Conservation (phyloP, 2,797 vertebrate species). For the Chrysocyon brachyurus region DNA sequence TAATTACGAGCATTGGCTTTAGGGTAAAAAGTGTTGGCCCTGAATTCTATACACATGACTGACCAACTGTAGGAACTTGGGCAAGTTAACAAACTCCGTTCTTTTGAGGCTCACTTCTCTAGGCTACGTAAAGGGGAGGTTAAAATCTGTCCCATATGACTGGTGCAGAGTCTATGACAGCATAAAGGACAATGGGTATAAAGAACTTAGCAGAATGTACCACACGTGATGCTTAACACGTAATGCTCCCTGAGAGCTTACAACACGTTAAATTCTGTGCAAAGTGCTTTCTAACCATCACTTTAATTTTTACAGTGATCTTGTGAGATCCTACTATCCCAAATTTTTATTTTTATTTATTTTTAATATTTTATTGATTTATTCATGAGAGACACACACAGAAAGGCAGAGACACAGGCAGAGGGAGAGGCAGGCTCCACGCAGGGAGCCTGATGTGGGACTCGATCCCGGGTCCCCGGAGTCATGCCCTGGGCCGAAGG, state of each 20-base stretch:
- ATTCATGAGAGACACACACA: too few species aligned
- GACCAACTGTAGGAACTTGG: not conserved
- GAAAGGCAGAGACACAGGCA: too few species aligned
- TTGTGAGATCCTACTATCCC: constrained; percentile 33
- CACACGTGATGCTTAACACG: not conserved
- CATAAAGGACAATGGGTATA: not conserved
- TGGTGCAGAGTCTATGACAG: not conserved
- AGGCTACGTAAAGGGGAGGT: not conserved
- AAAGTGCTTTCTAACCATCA: not conserved
- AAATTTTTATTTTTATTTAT: not conserved
- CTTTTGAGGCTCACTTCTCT: not conserved
- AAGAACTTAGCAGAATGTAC: not conserved
- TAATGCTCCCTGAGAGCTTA: not conserved
- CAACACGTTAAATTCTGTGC: not conserved
- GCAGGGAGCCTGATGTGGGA: too few species aligned
- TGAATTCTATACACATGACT: not conserved
- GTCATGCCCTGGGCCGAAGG: too few species aligned
- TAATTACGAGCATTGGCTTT: not conserved
- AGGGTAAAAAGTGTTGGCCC: not conserved
- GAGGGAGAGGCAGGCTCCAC: too few species aligned
- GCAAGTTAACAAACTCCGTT: not conserved
- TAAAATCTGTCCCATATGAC: not conserved
- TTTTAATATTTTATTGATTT: too few species aligned
- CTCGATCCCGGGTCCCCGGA: too few species aligned
- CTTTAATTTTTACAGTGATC: constrained; percentile 48